These are phyloP conservation scores for Torymus auratus DNA, from an alignment of 2,888 invertebrate species.

Conservation along the genomic window DNA sequence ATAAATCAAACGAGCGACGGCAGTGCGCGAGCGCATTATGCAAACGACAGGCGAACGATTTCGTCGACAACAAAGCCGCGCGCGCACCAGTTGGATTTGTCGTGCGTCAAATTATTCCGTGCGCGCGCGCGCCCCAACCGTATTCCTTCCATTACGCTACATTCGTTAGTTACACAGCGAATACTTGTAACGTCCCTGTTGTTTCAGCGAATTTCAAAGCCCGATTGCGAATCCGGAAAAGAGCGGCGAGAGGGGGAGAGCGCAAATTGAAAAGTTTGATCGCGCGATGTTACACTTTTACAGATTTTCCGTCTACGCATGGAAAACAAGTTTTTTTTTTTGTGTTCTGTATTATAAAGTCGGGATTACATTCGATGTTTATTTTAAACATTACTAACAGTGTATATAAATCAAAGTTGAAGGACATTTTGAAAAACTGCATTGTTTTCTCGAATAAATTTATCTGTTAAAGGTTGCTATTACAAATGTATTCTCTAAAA, in stretches of 20 bases:
- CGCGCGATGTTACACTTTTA: too few species aligned
- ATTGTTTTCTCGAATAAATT: too few species aligned
- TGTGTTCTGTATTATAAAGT: too few species aligned
- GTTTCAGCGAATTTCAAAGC: background rate
- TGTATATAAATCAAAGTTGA: too few species aligned
- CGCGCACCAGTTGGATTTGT: conserved; percentile 42
- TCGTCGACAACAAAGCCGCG: conserved; percentile 38
- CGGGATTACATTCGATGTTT: too few species aligned
- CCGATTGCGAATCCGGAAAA: background rate
- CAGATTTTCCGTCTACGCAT: too few species aligned
- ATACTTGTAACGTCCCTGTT: conserved; percentile 10
- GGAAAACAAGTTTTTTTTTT: too few species aligned
- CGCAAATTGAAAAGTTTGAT: conserved; percentile 10
- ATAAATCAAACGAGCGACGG: conserved; percentile 32
- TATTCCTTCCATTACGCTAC: conserved; percentile 39
- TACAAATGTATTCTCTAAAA: too few species aligned
- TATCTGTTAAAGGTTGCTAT: too few species aligned
- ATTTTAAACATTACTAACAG: too few species aligned
- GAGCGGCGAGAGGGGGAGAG: conserved; percentile 24
- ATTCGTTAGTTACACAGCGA: conserved; percentile 9
- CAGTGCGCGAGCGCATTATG: conserved; percentile 60
- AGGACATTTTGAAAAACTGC: too few species aligned
- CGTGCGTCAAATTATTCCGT: conserved; percentile 50
- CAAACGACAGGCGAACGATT: conserved; percentile 63
- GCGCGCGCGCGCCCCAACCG: conserved; percentile 1